These are phyloP conservation scores for Drosophila mercatorum DNA, from an alignment of 2,888 invertebrate species.

Conservation along the genomic window DNA sequence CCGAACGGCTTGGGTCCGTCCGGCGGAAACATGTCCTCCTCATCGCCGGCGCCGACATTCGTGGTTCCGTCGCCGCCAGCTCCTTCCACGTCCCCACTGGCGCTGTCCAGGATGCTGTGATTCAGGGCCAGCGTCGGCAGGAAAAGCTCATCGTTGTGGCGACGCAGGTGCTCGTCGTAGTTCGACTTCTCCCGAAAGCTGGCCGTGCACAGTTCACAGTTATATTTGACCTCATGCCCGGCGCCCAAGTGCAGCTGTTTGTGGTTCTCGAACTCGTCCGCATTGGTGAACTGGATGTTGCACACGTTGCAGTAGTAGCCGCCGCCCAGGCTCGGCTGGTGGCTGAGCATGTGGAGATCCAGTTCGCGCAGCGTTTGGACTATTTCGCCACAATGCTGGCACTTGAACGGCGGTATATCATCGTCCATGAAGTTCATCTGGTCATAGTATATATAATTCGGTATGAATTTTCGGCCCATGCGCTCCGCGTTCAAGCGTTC, in stretches of 20 bases:
- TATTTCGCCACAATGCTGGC: constrained; percentile 75
- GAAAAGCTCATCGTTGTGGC: constrained; percentile 80
- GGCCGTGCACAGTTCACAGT: constrained; percentile 81
- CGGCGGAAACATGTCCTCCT: constrained; percentile 37
- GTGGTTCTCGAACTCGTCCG: constrained; percentile 75
- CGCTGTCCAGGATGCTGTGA: constrained; percentile 63
- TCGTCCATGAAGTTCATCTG: constrained; percentile 81
- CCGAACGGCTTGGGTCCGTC: constrained; percentile 61
- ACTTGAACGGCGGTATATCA: constrained; percentile 81
- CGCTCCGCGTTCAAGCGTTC: constrained; percentile 78
- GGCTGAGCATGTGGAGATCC: constrained; percentile 75
- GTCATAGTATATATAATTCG: constrained; percentile 80
- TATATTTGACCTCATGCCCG: constrained; percentile 75
- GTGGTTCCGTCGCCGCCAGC: constrained; percentile 14
- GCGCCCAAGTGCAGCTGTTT: constrained; percentile 72
- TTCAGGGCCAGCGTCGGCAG: constrained; percentile 71
- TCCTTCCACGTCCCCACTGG: constrained; percentile 33
- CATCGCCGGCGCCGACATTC: constrained; percentile 27
- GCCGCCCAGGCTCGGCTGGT: constrained; percentile 68
- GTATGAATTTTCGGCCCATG: constrained; percentile 69
- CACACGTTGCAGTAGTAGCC: constrained; percentile 76
- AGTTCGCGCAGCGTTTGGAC: constrained; percentile 78
- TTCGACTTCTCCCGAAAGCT: constrained; percentile 81
- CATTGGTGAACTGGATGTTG: constrained; percentile 69
- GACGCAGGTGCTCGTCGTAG: constrained; percentile 80